Base-by-base conservation (phyloP, 30 jellyfish, hydroid and myxozoan species). In the Haliclystus octoradiatus region DNA sequence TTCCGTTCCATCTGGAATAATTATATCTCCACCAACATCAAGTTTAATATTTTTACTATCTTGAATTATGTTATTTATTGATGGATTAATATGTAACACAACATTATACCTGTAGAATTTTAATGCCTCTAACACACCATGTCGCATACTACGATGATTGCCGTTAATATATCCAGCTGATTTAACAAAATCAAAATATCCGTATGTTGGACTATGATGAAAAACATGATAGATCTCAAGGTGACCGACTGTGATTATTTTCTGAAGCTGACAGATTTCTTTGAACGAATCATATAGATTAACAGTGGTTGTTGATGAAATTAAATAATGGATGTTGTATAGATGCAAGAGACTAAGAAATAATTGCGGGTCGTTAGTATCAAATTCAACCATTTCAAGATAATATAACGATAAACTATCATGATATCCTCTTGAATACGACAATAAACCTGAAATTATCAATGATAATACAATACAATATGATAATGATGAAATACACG, bases 111-210 rank as follows among this genome's bases (percentile, higher is more conserved):
- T 50, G 71, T 81, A 89, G 30, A 81, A 34, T 28, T 81, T 92
- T 35, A 82, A 34, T 23, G 87, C 29, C 35, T 33, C 35, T 68
- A 81, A 35, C 14, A 81, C 95, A 0, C 94, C 63, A 33, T 81
- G 81, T 5, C 94, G 93, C 23, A 89, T 71, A 67, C 26, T 66
- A 31, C 76, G 81, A 57, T 66, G 49, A 30, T 89, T 82, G 13
- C 98, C 98, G 31, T 46, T 62, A 3, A 89, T 63, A 52, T 66
- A 68, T 32, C 95, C 95, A 0, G 95, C 79, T 9, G 82, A 53
- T 2, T 80, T 82, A 5, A 89, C 83, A 70, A 89, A 81, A 46
- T 81, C 93, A 30, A 89, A 89, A 52, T 79, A 81, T 27, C 98
- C 94, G 52, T 75, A 81, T 49, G 76, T 81, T 5, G 76, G 32